Base-by-base conservation (phyloP, 1,140 invertebrate species). In the Drosophila lacteicornis region DNA sequence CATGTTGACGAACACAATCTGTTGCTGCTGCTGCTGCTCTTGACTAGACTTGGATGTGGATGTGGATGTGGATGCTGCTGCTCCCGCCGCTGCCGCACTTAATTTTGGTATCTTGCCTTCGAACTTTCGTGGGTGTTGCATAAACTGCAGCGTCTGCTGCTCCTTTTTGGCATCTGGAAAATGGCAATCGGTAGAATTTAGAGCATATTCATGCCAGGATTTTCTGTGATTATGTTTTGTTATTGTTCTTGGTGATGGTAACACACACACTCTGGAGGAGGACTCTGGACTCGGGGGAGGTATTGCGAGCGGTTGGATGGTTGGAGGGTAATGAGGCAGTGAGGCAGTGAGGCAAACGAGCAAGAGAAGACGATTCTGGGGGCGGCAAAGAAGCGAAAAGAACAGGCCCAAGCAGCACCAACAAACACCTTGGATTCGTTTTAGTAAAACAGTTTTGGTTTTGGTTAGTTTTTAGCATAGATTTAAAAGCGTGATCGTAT, bases 81-180 rank as follows among this genome's bases (percentile, higher is more conserved):
- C 9, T 53, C 38, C 43, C 78, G 67, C 12, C 55, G 53, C 33
- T 56, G 47, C 53, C 27, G 62, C 30, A 90, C 70, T 85, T 79
- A 91, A 61, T 80, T 91, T 92, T 80, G 91, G 91, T 85, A 92
- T 92, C 75, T 92, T 92, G 57, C 91, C 91, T 46, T 92, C 91
- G 51, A 92, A 92, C 82, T 92, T 92, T 19, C 88, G 86, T 22
- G 77, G 51, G 25, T 91, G 83, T 80, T 92, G 91, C 79, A 92
- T 91, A 40, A 92, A 92, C 38, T 91, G 83, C 55, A 92, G 77
- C 56, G 80, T 27, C 60, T 75, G 66, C 22, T 60, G 85, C 65
- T 88, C 85, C 80, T 75, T 88, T 88, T 88, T 88, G 78, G 75
- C 85, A 88, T 88, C 84, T 88, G 84, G 67, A 90, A 88, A 75